Evolutionary conservation across 2,797 vertebrate genomes (phyloP).

Genomic region (Morelia viridis): DNA sequence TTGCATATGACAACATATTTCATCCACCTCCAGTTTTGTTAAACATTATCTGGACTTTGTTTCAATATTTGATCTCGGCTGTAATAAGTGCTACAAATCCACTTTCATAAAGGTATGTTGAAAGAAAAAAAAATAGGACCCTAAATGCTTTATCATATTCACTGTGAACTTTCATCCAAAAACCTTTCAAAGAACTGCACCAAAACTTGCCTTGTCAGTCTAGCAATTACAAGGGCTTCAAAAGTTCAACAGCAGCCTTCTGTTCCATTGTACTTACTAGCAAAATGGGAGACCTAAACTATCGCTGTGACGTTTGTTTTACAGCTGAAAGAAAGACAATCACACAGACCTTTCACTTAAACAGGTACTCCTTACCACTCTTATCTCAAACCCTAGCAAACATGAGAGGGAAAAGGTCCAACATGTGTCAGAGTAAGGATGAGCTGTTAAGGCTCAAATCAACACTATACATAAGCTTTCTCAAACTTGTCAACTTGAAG

Average conservation of each 20-base stretch:
- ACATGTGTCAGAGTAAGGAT: not conserved
- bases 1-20: not conserved
- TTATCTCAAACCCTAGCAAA: no score
- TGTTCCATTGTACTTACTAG: not conserved
- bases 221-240: not conserved
- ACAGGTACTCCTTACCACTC: no score
- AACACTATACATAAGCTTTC: not conserved
- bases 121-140: not conserved
- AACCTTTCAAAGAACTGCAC: not conserved
- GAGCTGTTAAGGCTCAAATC: not conserved
- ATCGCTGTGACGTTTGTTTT: not conserved
- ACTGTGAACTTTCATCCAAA: not conserved
- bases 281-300: not conserved
- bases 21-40: not conserved
- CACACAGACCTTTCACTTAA: no score
- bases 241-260: not conserved
- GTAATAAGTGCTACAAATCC: not conserved
- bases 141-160: not conserved
- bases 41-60: not conserved
- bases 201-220: not conserved
- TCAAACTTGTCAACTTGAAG: not conserved
- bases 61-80: not conserved
- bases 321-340: not conserved
- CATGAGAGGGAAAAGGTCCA: not conserved
- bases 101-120: not conserved